Evolutionary conservation across 2,113 vertebrate species (phyloP), one percentile per base, ranked within the genome.

Genomic region (Oncorhynchus nerka): DNA sequence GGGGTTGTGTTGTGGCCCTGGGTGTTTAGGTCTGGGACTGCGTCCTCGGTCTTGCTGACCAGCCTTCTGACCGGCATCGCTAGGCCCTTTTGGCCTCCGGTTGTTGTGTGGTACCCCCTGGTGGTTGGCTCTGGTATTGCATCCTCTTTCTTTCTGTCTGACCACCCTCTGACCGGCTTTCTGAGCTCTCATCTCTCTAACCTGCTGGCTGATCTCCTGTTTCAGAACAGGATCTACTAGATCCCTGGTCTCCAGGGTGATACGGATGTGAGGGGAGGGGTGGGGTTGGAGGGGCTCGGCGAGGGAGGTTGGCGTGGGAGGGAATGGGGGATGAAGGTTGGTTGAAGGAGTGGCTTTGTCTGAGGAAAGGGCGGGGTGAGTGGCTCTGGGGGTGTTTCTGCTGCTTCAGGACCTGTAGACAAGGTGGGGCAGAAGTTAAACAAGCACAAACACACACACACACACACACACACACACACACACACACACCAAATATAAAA

Each of bases 351-450:
- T 81, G 81, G 65, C 90, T 85, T 78, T 90, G 88, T 81, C 89
- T 87, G 82, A 91, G 24, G 76, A 81, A 78, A 85, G 92, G 81
- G 87, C 85, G 6, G 83, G 87, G 80, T 0, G 32, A 84, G 83
- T 90, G 92, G 94, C 85, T 91, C 86, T 90, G 87, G 79, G 78
- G 81, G 78, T 77, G 15, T 55, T 3, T 1, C 51, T 55, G 89
- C 83, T 73, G 85, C 84, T 82, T 86, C 79, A 73, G 78, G 86
- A 92, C 89, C 91, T 94, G 92, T 80, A 84, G 92, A 85, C 66
- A 81, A 91, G 87, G 89, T 93, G 92, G 94, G 77, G 92, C 91
- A 81, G 83, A 9, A 78, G 78, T 89, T 68, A 87, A 69, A 79
- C 39, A 49, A 12, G 57, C 68, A 79, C 62, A 84, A 77, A 24